Evolutionary conservation across 35 echinoderm and acorn worm genomes (phyloP).

Genomic region (Apostichopus californicus): DNA sequence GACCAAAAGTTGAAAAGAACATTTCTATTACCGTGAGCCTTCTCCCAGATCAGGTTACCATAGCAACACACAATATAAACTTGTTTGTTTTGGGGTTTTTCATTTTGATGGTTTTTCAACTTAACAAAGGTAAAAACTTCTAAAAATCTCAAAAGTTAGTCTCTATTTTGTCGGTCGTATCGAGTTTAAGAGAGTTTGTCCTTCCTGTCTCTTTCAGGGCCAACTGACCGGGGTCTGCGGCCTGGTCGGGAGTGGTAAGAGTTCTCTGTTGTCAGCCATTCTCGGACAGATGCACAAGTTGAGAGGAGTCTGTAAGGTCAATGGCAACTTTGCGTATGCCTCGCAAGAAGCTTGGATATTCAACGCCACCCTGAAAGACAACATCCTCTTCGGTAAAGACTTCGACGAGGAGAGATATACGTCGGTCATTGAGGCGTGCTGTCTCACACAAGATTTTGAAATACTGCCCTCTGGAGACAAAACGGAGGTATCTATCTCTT

Average conservation of each 20-base stretch:
- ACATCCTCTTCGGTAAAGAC: constrained; percentile 86
- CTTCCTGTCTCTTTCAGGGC: constrained; percentile 36
- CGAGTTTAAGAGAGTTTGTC: not conserved
- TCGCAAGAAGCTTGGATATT: constrained; percentile 90
- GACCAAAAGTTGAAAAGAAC: too few relatives aligned
- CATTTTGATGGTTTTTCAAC: too few relatives aligned
- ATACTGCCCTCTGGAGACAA: constrained; percentile 78
- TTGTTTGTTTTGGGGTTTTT: too few relatives aligned
- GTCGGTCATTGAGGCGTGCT: constrained; percentile 62
- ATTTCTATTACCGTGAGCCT: too few relatives aligned
- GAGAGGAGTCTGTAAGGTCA: constrained; percentile 54
- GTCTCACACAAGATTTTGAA: constrained; percentile 79
- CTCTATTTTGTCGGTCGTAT: too few relatives aligned
- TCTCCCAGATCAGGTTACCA: too few relatives aligned
- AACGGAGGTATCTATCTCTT: constrained; percentile 69
- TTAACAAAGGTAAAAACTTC: too few relatives aligned
- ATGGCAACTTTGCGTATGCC: constrained; percentile 76
- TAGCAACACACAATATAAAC: too few relatives aligned
- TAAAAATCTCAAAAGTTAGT: too few relatives aligned
- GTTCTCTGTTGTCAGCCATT: constrained; percentile 86
- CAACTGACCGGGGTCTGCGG: constrained; percentile 86
- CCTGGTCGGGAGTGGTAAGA: constrained; percentile 83
- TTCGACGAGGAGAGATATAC: constrained; percentile 69
- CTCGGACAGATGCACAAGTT: constrained; percentile 81
- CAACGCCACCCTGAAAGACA: constrained; percentile 77